These are phyloP conservation scores for Cepphus grylle DNA, from an alignment of 2,113 vertebrate genomes.

Conservation along the genomic window DNA sequence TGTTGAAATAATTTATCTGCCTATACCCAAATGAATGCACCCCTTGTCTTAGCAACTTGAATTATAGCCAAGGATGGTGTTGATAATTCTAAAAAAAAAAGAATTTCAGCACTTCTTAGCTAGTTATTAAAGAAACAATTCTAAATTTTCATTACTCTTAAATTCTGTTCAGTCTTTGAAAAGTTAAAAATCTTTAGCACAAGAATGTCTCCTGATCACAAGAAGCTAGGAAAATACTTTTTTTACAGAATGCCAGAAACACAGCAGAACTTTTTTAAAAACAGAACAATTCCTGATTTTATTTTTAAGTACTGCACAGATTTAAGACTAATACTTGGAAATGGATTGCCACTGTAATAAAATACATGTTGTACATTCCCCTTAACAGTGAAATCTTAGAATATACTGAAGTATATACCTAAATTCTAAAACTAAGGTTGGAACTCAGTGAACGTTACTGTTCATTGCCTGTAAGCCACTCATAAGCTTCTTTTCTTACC, in stretches of 20 bases:
- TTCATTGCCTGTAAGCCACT: neutral
- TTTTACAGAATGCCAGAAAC: neutral
- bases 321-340: neutral
- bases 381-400: neutral
- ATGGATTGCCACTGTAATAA: neutral
- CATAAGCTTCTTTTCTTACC: neutral
- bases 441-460: neutral
- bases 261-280: neutral
- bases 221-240: neutral
- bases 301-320: neutral
- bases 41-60: constrained; percentile 2
- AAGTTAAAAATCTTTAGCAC: neutral
- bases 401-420: neutral
- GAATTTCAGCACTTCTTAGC: neutral
- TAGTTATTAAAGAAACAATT: neutral
- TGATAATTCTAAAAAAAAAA: neutral
- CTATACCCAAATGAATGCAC: neutral
- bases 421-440: neutral
- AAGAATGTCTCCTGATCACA: neutral
- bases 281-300: neutral
- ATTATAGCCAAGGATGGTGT: neutral
- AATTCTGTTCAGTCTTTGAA: neutral
- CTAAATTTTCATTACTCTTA: neutral
- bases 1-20: constrained; percentile 48
- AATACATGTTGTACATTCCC: neutral